Percentiles rank a stretch among this genome's conserved stretches.
phyloP scores from a whole-genome alignment of 2,797 vertebrate genomes.

The Clarias laeviceps region DNA sequence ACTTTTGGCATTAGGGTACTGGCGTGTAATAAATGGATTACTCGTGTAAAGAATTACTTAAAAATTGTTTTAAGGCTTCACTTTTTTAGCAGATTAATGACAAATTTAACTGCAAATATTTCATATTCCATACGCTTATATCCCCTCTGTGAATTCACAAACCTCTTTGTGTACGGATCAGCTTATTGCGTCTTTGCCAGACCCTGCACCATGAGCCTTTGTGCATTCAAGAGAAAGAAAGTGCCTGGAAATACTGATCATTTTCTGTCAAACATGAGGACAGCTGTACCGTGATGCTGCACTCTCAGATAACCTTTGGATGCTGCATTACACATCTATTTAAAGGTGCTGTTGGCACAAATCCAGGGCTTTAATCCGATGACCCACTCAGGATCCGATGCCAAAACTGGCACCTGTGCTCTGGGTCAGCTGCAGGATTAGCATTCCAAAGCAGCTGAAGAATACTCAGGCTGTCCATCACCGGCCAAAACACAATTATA shows the following conservation, averaged over 20 bases:
- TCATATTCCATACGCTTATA: neutral
- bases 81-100: neutral
- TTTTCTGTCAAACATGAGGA: slow-evolving; percentile 35
- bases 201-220: neutral
- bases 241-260: neutral
- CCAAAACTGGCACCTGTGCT: slow-evolving; percentile 71
- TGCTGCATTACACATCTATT: slow-evolving; percentile 14
- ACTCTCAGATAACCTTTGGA: neutral
- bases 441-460: slow-evolving; percentile 55
- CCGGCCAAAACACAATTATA: neutral
- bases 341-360: slow-evolving; percentile 13
- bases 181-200: no score
- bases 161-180: slow-evolving; percentile 22
- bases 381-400: slow-evolving; percentile 78
- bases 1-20: neutral
- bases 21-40: neutral
- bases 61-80: neutral
- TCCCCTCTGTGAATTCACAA: slow-evolving; percentile 15
- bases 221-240: neutral
- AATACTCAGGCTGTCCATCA: neutral
- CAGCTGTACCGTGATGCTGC: neutral
- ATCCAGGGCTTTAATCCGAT: slow-evolving; percentile 72
- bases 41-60: no score
- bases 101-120: neutral
- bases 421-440: slow-evolving; percentile 77